These are phyloP conservation scores for Bovichtus diacanthus DNA, from an alignment of 2,797 vertebrate species.

Conservation along the genomic window DNA sequence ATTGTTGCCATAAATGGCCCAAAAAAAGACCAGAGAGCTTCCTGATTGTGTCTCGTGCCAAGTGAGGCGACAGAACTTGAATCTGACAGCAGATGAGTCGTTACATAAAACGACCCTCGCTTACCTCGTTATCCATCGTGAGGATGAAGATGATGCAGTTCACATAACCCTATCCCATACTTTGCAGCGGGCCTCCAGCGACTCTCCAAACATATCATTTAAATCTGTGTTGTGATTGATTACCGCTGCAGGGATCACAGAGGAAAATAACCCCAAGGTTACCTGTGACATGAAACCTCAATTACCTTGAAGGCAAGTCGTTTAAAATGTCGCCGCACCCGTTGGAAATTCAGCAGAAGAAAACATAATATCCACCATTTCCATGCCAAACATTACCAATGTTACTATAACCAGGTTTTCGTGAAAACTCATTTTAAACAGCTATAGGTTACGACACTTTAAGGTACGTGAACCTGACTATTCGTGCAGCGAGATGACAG, in stretches of 20 bases:
- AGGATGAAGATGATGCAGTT: conserved; percentile 44
- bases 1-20: not conserved
- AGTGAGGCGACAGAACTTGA: conserved; percentile 29
- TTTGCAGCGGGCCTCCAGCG: conserved; percentile 11
- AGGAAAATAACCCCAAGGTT: conserved; percentile 43
- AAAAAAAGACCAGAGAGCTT: not conserved
- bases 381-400: not conserved
- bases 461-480: no score
- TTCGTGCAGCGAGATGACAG: not conserved
- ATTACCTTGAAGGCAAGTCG: conserved; percentile 14
- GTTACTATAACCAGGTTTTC: not conserved
- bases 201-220: not conserved
- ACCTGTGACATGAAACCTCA: conserved; percentile 30
- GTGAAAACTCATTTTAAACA: not conserved
- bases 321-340: conserved; percentile 42
- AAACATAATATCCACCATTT: not conserved
- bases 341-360: not conserved
- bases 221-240: conserved; percentile 28
- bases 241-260: conserved; percentile 38
- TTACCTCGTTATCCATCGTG: conserved; percentile 75
- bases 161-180: conserved; percentile 47
- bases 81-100: not conserved
- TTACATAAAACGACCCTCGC: conserved; percentile 12
- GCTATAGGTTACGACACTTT: not conserved
- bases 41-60: not conserved